Conservation (phyloP, 2,113 vertebrate genomes). For the Cynocephalus volans region DNA sequence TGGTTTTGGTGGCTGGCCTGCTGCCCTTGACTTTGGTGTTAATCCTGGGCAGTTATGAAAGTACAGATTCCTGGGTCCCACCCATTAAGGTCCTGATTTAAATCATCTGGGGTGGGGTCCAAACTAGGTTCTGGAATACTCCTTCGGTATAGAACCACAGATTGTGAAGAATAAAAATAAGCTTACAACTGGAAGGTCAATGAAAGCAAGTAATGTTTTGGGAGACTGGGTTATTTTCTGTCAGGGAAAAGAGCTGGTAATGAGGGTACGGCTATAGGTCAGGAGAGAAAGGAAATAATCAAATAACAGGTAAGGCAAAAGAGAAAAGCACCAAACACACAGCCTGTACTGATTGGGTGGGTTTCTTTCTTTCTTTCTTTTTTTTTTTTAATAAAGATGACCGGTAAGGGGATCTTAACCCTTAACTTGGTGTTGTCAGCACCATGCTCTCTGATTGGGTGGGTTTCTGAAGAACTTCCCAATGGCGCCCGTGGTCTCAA, state of each 20-base stretch:
- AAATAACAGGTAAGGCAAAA: not conserved
- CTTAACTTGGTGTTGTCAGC: too few relatives aligned
- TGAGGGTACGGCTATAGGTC: not conserved
- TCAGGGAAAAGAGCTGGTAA: not conserved
- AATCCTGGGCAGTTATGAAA: not conserved
- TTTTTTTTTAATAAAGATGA: too few relatives aligned
- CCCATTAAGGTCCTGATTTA: not conserved
- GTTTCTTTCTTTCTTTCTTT: too few relatives aligned
- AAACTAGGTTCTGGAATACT: not conserved
- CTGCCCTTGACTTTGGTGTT: too few relatives aligned
- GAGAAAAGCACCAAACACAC: conserved; percentile 1
- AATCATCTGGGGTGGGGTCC: not conserved
- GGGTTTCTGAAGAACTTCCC: not conserved
- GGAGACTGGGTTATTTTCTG: not conserved
- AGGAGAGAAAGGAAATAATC: not conserved
- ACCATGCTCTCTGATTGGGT: too few relatives aligned
- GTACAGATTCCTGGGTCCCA: not conserved
- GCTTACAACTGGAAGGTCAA: not conserved
- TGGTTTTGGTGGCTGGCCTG: too few relatives aligned
- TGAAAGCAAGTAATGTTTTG: not conserved
- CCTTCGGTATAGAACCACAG: not conserved
- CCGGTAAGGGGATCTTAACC: too few relatives aligned
- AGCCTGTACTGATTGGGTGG: not conserved
- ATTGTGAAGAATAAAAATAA: not conserved
- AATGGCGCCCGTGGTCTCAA: not conserved